Percentiles rank a stretch among this genome's conserved stretches.
These are phyloP conservation scores for Micromys minutus DNA, from an alignment of 2,113 vertebrate genomes.

Conservation along the genomic window DNA sequence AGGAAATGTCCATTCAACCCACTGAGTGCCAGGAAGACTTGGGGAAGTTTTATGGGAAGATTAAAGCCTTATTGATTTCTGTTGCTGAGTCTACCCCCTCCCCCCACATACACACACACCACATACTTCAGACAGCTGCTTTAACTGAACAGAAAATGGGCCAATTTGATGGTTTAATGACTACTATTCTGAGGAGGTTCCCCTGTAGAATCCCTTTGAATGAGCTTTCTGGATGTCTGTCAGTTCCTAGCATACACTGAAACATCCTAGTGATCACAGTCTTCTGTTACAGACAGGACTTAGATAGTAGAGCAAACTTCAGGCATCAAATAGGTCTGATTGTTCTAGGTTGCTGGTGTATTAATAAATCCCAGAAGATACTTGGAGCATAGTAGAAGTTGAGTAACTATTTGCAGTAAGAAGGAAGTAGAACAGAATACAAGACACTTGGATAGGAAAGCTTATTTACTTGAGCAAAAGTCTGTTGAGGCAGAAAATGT, in stretches of 20 bases:
- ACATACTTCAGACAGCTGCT: background rate
- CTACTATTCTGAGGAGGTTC: background rate
- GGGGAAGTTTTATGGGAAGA: no score
- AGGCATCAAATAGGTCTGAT: background rate
- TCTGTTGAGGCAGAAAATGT: background rate
- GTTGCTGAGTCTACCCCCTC: background rate
- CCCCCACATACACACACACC: background rate
- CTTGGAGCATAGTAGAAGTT: background rate
- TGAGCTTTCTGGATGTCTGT: background rate
- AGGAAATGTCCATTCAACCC: background rate
- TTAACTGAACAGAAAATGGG: background rate
- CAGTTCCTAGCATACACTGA: background rate
- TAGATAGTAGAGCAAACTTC: background rate
- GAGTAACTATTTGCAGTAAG: background rate
- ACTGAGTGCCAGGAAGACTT: background rate
- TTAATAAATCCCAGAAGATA: background rate
- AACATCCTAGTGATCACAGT: background rate
- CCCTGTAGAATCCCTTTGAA: background rate
- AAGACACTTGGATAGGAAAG: background rate
- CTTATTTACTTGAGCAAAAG: constrained; percentile 11
- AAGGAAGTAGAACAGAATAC: background rate
- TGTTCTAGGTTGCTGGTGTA: background rate
- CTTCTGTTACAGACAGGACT: background rate
- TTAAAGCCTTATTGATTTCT: background rate
- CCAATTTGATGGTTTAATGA: background rate